Evolutionary conservation across 2,888 invertebrate species (phyloP), one percentile per base, ranked within the genome.

Genomic region (Eupithecia abbreviata): DNA sequence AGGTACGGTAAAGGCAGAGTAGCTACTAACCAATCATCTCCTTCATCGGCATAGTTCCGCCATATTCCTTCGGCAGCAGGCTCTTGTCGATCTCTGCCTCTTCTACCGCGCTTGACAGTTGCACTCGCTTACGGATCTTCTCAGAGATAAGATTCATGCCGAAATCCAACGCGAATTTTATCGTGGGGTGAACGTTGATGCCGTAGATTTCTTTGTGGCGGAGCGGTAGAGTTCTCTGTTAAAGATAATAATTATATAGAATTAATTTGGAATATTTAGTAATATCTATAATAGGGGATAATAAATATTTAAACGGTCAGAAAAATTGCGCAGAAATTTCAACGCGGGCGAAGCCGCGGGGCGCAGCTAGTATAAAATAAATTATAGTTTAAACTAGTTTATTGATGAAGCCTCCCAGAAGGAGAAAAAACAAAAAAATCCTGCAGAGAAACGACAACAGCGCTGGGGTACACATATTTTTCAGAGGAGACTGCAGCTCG

Each of bases 191-290:
- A 0, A 96, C 96, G 86, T 97, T 97, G 74, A 97, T 96, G 30
- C 96, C 97, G 87, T 97, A 97, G 45, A 97, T 96, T 87, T 97
- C 97, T 87, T 97, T 97, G 91, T 97, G 98, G 82, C 98, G 93
- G 96, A 97, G 96, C 3, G 98, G 98, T 73, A 97, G 93, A 0
- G 97, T 97, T 88, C 96, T 96, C 97, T 97, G 89, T 72, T 0
- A 62, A 9, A 12, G 10, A 62, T 4, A 62, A 30, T 30, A 4
- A 62, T 18, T 30, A 10, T 15, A 51, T 51, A 18, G 62, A 30
- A 30, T 62, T 62, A 62, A 30, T 12, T 10, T 12, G 9, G 1
- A 58, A 58, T 6, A 30, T 30, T 30, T 30, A 30, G 30, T 30
- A 30, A 30, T 30, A 30, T 30, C 30, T 30, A 30, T 30, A 30